Conservation (phyloP, 2,797 vertebrate genomes). For the Avahi laniger region DNA sequence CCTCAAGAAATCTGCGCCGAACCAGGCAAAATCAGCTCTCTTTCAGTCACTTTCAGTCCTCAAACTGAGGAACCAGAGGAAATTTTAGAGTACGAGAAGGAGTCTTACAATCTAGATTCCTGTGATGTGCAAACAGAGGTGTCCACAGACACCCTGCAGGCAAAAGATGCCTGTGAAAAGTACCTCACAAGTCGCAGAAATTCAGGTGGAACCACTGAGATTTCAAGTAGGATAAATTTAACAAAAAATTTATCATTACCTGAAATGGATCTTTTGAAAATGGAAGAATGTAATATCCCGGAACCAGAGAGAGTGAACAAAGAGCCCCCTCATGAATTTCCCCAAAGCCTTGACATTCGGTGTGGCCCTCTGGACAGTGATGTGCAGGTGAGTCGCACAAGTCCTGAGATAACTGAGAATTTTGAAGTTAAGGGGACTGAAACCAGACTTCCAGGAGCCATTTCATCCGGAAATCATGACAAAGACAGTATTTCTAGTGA, state of each 20-base stretch:
- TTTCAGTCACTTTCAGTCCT: slow-evolving; percentile 48
- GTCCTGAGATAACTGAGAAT: slow-evolving; percentile 77
- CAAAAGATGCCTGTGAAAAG: slow-evolving; percentile 3
- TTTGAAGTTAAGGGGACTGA: slow-evolving; percentile 65
- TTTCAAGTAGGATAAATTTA: slow-evolving; percentile 30
- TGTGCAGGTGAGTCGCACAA: slow-evolving; percentile 82
- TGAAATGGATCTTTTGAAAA: slow-evolving; percentile 60
- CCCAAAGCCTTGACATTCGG: slow-evolving; percentile 80
- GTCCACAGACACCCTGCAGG: slow-evolving; percentile 73
- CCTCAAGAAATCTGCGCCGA: slow-evolving; percentile 45
- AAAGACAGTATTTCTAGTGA: slow-evolving; percentile 87
- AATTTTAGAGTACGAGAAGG: neutral
- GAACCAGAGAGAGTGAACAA: slow-evolving; percentile 47
- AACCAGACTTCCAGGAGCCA: slow-evolving; percentile 60
- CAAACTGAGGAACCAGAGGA: slow-evolving; percentile 43
- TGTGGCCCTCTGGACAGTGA: slow-evolving; percentile 85
- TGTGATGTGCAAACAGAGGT: slow-evolving; percentile 73
- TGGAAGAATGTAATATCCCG: slow-evolving; percentile 51
- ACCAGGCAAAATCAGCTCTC: slow-evolving; percentile 6
- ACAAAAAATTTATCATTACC: slow-evolving; percentile 66
- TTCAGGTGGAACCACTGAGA: slow-evolving; percentile 35
- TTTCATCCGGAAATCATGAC: slow-evolving; percentile 70
- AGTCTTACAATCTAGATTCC: neutral
- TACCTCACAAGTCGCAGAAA: neutral
- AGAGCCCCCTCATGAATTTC: slow-evolving; percentile 52